Conservation (phyloP, 2,797 vertebrate species). For the Hozukius guyotensis region DNA sequence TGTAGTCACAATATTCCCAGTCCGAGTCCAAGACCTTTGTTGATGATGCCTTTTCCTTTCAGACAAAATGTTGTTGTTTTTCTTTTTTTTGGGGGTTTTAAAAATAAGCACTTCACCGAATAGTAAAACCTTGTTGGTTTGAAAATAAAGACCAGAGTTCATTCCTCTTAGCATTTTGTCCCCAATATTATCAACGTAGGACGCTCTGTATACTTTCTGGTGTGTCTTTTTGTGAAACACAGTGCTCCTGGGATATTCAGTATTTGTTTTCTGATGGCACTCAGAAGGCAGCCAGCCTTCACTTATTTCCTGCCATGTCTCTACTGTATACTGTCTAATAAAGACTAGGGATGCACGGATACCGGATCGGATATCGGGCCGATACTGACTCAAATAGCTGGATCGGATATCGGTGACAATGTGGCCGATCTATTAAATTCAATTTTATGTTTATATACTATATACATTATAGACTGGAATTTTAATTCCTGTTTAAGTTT, state of each 20-base stretch:
- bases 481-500: no score
- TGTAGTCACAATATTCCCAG: not conserved
- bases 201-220: slow-evolving; percentile 56
- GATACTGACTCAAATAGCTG: no score
- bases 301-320: no score
- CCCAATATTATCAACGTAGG: slow-evolving; percentile 39
- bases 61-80: slow-evolving; percentile 45
- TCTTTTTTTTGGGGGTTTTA: slow-evolving; percentile 74
- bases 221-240: slow-evolving; percentile 59
- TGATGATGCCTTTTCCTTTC: not conserved
- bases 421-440: no score
- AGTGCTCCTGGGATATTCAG: slow-evolving; percentile 73
- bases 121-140: slow-evolving; percentile 74
- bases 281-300: slow-evolving; percentile 59
- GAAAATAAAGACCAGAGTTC: slow-evolving; percentile 78
- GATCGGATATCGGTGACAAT: no score
- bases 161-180: slow-evolving; percentile 70
- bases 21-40: not conserved
- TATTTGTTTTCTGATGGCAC: slow-evolving; percentile 60
- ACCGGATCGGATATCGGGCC: no score
- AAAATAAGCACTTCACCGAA: slow-evolving; percentile 83
- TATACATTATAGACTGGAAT: no score
- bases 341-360: not conserved
- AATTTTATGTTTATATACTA: no score
- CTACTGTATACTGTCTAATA: not conserved